Evolutionary conservation across 2,797 vertebrate genomes (phyloP), one percentile per base, ranked within the genome.

Genomic region (Sebastes matsubarae): DNA sequence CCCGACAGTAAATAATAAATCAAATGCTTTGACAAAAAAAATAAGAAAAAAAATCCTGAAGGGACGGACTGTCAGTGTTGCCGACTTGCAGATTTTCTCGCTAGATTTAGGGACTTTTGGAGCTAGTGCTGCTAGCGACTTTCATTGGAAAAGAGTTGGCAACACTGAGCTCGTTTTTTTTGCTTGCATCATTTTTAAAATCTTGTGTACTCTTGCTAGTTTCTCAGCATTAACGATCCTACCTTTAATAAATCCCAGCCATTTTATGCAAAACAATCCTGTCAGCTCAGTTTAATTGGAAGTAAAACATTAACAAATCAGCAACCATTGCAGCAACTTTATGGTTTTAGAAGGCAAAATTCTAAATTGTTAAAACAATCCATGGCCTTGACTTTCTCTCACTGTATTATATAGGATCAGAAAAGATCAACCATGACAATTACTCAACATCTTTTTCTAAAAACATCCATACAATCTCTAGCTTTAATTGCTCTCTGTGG

Each of bases 21-120:
- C 38, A 42, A 42, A 42, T 42, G 2, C 38, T 42, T 42, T 42
- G 38, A 42, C 38, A 42, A 16, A 14, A 42, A 3, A 42, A 42
- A 42, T 0, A 14, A 42, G 13, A 0, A 42, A 42, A 42, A 16
- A 42, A 42, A 16, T 14, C 14, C 20, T 54, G 50, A 54, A 54
- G 20, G 8, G 20, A 54, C 50, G 1, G 46, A 52, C 46, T n/a
- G 50, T 52, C 50, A 52, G 50, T 52, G 50, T 52, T 52, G 50
- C 50, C n/a, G 4, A 54, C 20, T 54, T 52, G 46, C 4, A n/a
- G 8, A 52, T n/a, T 52, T 52, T 1, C 20, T 0, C 18, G 4
- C 50, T 10, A 52, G 20, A 52, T 11, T 52, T n/a, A n/a, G 20
- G 3, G 20, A 52, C 20, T n/a, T 52, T 52, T 52, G 50, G 50